These are phyloP conservation scores for Scaptomyza parva DNA, from an alignment of 2,888 invertebrate species.

Conservation along the genomic window DNA sequence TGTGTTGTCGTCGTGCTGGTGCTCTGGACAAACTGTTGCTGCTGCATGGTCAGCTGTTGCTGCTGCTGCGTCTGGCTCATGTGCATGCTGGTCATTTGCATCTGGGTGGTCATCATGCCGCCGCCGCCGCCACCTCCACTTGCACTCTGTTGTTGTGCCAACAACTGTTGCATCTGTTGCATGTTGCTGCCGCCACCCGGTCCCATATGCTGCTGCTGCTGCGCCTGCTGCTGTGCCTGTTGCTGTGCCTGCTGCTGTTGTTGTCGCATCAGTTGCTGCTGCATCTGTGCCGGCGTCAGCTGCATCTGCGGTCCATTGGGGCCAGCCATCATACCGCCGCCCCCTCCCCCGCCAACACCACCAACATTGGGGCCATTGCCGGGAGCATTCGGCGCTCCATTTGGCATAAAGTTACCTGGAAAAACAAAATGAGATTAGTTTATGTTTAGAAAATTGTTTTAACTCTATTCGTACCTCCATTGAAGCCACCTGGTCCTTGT, in stretches of 20 bases:
- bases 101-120: conserved; percentile 80
- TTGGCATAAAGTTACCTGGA: conserved; percentile 83
- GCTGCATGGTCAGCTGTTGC: conserved; percentile 82
- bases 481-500: conserved; percentile 83
- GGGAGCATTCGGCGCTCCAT: conserved; percentile 63
- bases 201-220: conserved; percentile 83
- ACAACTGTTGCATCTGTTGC: conserved; percentile 83
- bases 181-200: conserved; percentile 73
- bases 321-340: conserved; percentile 74
- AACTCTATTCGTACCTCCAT: conserved; percentile 68
- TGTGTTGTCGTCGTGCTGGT: conserved; percentile 78
- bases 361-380: conserved; percentile 56
- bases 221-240: conserved; percentile 76
- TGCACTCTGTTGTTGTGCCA: conserved; percentile 76
- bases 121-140: conserved; percentile 58
- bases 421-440: conserved; percentile 2
- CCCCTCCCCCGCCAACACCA: conserved; percentile 44
- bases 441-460: neutral
- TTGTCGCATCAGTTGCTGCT: conserved; percentile 84
- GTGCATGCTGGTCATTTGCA: conserved; percentile 88
- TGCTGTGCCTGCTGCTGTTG: conserved; percentile 80
- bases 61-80: conserved; percentile 87
- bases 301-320: conserved; percentile 83
- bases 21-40: conserved; percentile 84
- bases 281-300: conserved; percentile 86